Evolutionary conservation across 2,113 vertebrate genomes (phyloP).

Genomic region (Mellivora capensis): DNA sequence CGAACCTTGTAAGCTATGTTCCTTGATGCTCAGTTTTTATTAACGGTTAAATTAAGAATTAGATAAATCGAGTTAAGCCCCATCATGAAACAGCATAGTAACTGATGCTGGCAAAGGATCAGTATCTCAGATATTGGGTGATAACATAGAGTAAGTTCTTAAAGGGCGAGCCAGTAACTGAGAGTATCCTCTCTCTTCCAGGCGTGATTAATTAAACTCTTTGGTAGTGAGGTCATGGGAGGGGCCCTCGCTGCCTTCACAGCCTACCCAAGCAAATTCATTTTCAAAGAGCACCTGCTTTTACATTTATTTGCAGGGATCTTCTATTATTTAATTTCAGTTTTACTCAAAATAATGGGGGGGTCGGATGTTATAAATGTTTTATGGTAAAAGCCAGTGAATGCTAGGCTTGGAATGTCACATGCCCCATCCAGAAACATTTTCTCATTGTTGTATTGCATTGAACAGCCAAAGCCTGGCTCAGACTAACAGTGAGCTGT

Average conservation of each 20-base stretch:
- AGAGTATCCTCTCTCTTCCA: conserved; percentile 27
- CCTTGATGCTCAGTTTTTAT: conserved; percentile 76
- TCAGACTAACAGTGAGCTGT: conserved; percentile 7
- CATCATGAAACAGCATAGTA: conserved; percentile 50
- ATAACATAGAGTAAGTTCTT: conserved; percentile 9
- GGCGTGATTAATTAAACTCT: conserved; percentile 72
- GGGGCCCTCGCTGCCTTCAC: not conserved
- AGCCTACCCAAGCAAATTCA: conserved; percentile 39
- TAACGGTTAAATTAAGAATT: conserved; percentile 77
- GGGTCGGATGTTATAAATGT: not conserved
- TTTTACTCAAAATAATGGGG: conserved; percentile 60
- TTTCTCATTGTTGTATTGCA: conserved; percentile 44
- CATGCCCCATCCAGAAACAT: not conserved
- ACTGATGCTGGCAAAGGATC: not conserved
- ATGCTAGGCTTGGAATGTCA: not conserved
- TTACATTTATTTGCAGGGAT: conserved; percentile 44
- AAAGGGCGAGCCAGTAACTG: not conserved
- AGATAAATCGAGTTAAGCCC: conserved; percentile 76
- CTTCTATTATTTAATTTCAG: conserved; percentile 59
- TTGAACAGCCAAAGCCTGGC: conserved; percentile 22
- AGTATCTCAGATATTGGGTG: conserved; percentile 38
- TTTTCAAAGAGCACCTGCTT: conserved; percentile 59
- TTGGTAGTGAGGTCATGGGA: conserved; percentile 63
- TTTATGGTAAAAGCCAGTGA: not conserved
- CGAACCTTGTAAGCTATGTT: conserved; percentile 71